These are phyloP conservation scores for Ascaphus truei DNA, from an alignment of 2,113 vertebrate species.

Conservation along the genomic window DNA sequence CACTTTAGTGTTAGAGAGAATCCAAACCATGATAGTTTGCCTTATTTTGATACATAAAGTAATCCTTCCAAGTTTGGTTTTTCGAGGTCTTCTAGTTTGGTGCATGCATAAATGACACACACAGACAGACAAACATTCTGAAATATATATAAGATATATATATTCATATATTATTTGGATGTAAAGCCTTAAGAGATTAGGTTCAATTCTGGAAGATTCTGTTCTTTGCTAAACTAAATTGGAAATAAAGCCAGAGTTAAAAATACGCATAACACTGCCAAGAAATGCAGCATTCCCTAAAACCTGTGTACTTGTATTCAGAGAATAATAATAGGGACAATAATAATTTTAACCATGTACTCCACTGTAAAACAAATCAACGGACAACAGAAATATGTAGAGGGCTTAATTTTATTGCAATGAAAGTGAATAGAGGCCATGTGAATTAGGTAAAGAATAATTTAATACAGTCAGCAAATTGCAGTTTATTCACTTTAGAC, in stretches of 20 bases:
- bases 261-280: slow-evolving; percentile 45
- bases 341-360: not conserved
- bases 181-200: slow-evolving; percentile 51
- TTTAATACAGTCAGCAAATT: not conserved
- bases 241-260: slow-evolving; percentile 55
- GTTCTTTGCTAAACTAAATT: slow-evolving; percentile 43
- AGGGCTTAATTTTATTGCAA: not conserved
- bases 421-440: not conserved
- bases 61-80: too few species aligned
- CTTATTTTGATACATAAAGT: too few species aligned
- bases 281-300: slow-evolving; percentile 33
- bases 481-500: not conserved
- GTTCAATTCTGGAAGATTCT: slow-evolving; percentile 60
- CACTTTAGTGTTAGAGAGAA: too few species aligned
- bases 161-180: too few species aligned
- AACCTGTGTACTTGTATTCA: slow-evolving; percentile 43
- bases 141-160: too few species aligned
- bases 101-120: too few species aligned
- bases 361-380: not conserved
- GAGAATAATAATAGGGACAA: not conserved
- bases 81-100: too few species aligned
- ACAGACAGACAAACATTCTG: too few species aligned
- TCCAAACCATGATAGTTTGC: too few species aligned
- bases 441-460: not conserved
- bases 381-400: not conserved